Evolutionary conservation across 2,113 vertebrate genomes (phyloP).

Genomic region (Ammodramus savannarum): DNA sequence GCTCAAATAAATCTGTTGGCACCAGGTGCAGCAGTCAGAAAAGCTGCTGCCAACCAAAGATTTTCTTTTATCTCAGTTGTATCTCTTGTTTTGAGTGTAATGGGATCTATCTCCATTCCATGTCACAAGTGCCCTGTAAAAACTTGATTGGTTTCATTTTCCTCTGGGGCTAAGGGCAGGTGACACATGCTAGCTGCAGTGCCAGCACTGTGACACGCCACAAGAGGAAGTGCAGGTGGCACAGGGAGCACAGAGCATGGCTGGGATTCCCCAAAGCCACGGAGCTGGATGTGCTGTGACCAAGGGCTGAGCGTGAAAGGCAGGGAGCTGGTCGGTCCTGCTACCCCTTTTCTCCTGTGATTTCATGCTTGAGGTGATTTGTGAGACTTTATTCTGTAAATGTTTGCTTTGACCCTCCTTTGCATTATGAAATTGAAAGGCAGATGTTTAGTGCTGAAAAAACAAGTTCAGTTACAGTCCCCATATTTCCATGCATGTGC

Average conservation of each 20-base stretch:
- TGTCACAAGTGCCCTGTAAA: background rate
- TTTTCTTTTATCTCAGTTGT: background rate
- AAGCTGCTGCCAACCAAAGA: background rate
- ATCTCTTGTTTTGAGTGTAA: background rate
- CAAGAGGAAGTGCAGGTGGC: background rate
- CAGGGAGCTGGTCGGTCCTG: background rate
- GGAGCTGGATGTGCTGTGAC: fast-evolving
- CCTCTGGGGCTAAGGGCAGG: background rate
- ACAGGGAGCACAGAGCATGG: background rate
- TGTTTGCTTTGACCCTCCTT: background rate
- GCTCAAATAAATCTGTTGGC: background rate
- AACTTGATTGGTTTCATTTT: background rate
- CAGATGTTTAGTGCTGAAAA: background rate
- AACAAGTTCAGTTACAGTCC: background rate
- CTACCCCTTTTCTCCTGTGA: background rate
- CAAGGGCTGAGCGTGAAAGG: background rate
- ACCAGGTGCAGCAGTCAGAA: background rate
- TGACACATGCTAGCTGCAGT: too few relatives aligned
- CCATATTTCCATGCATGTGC: background rate
- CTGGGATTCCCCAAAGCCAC: background rate
- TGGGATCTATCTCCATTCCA: background rate
- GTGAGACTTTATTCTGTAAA: background rate
- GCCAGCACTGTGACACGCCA: background rate
- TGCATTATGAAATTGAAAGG: background rate
- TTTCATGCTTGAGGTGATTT: background rate